Evolutionary conservation across 2,888 invertebrate species (phyloP), one percentile per base, ranked within the genome.

Genomic region (Agrotis clavis): DNA sequence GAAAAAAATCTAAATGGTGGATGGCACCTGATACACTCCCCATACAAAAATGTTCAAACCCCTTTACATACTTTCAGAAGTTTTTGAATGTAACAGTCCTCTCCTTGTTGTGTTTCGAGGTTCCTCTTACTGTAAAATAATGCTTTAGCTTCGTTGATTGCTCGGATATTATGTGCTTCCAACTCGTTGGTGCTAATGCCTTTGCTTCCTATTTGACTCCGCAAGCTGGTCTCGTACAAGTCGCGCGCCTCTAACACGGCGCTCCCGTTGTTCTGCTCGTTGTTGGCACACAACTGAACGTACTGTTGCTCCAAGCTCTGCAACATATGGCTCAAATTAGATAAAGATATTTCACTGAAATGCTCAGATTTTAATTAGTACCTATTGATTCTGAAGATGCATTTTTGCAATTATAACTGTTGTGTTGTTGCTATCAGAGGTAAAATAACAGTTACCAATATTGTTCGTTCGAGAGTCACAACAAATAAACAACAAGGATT

Each of bases 21-120:
- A 2, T 25, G 25, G 25, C 25, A 25, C 25, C 25, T 25, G 25
- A 4, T 25, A 25, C 25, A 4, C 25, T 25, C n/a, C n/a, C n/a
- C n/a, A n/a, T n/a, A n/a, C n/a, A n/a, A n/a, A n/a, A n/a, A n/a
- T n/a, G n/a, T n/a, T 25, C 25, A 25, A 25, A 25, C 25, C 25
- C 25, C 67, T n/a, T n/a, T n/a, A 54, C 82, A 50, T 70, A 86
- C 86, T 51, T 62, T 35, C 21, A 80, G 47, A 14, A 86, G 61
- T 30, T 73, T 51, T 2, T n/a, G 14, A 54, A 79, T 11, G 47
- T 67, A 79, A 18, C 59, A 25, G 53, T 87, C 84, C 0, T 73
- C 65, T 9, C 69, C 62, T 5, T 73, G 67, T 21, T 69, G 19
- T 11, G 83, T 71, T 11, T 60, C 11, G 9, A 67, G 51, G 45